Conservation (phyloP, 2,113 vertebrate genomes). For the Sebastes schlegelii region DNA sequence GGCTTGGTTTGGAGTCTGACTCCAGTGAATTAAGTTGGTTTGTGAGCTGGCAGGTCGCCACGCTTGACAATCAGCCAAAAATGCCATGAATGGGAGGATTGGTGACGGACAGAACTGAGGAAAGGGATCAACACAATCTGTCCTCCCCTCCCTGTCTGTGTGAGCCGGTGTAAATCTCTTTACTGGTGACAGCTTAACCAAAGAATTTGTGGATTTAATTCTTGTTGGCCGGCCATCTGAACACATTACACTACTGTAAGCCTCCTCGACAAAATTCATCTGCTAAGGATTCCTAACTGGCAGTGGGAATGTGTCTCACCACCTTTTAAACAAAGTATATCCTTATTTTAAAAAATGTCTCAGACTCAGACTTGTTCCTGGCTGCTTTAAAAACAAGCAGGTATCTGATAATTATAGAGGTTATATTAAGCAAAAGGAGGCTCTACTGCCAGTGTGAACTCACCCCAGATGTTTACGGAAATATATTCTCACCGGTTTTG, state of each 20-base stretch:
- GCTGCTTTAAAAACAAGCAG: neutral
- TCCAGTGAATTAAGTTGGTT: slow-evolving; percentile 46
- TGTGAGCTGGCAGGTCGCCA: slow-evolving; percentile 55
- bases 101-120: slow-evolving; percentile 41
- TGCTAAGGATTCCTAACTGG: slow-evolving; percentile 25
- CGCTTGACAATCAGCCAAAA: slow-evolving; percentile 55
- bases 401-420: slow-evolving; percentile 19
- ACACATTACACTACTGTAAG: slow-evolving; percentile 37
- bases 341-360: slow-evolving; percentile 11
- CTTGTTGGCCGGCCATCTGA: slow-evolving; percentile 36
- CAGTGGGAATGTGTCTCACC: neutral
- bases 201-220: slow-evolving; percentile 67
- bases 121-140: slow-evolving; percentile 47
- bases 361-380: neutral
- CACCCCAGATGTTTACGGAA: slow-evolving; percentile 65
- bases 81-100: slow-evolving; percentile 59
- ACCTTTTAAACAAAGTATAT: neutral
- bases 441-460: slow-evolving; percentile 45
- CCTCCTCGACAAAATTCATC: slow-evolving; percentile 42
- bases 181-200: slow-evolving; percentile 53
- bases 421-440: slow-evolving; percentile 28
- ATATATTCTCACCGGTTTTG: slow-evolving; percentile 22
- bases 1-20: slow-evolving; percentile 50
- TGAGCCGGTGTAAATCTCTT: slow-evolving; percentile 45
- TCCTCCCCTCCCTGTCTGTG: slow-evolving; percentile 46